Percentiles rank a stretch among this genome's conserved stretches.
Conservation (phyloP, 2,797 vertebrate species). For the Adrianichthys oophorus region DNA sequence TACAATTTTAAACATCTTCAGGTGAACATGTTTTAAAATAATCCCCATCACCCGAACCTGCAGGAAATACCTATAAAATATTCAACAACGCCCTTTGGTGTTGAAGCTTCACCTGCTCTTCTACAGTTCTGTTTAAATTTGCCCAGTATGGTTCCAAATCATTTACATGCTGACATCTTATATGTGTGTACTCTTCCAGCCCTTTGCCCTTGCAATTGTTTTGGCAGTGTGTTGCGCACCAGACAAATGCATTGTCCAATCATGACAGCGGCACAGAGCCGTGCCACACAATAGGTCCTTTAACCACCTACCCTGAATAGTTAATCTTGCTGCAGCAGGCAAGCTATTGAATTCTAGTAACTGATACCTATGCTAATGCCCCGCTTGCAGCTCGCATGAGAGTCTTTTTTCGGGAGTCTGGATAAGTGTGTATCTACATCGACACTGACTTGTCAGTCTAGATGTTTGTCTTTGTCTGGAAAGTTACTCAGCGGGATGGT, state of each 20-base stretch:
- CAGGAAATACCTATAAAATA: slow-evolving; percentile 26
- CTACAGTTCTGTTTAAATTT: slow-evolving; percentile 46
- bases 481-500: slow-evolving; percentile 51
- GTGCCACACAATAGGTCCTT: slow-evolving; percentile 80
- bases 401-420: slow-evolving; percentile 34
- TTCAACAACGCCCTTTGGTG: slow-evolving; percentile 19
- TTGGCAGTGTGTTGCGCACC: slow-evolving; percentile 64
- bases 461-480: slow-evolving; percentile 51
- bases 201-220: slow-evolving; percentile 71
- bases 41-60: slow-evolving; percentile 12
- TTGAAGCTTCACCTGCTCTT: slow-evolving; percentile 24
- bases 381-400: slow-evolving; percentile 30
- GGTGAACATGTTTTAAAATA: slow-evolving; percentile 25
- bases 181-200: slow-evolving; percentile 67
- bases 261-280: slow-evolving; percentile 68
- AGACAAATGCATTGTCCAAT: slow-evolving; percentile 74
- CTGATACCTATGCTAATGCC: slow-evolving; percentile 75
- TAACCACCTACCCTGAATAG: slow-evolving; percentile 82
- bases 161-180: slow-evolving; percentile 60
- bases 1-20: slow-evolving; percentile 9
- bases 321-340: slow-evolving; percentile 79
- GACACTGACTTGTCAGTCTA: slow-evolving; percentile 32
- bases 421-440: slow-evolving; percentile 40
- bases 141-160: slow-evolving; percentile 41
- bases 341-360: slow-evolving; percentile 81